These are phyloP conservation scores for Takifugu ocellatus DNA, from an alignment of 2,797 vertebrate species.

Conservation along the genomic window DNA sequence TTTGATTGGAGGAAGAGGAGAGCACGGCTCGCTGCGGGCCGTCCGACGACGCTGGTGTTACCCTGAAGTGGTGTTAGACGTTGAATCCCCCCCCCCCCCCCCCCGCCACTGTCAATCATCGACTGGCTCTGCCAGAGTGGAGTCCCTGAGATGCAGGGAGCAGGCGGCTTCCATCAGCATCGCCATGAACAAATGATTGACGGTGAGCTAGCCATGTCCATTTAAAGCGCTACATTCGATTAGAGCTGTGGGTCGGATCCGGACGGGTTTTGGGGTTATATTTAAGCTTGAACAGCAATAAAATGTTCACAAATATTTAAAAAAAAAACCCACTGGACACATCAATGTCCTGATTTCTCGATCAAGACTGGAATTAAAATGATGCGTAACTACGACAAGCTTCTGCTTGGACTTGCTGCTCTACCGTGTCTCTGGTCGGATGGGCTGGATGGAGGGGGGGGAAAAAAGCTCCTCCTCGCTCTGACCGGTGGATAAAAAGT, in stretches of 20 bases:
- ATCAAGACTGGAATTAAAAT: too few relatives aligned
- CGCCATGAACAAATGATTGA: constrained; percentile 52
- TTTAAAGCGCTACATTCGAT: constrained; percentile 2
- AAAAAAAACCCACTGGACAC: too few relatives aligned
- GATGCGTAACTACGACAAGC: too few relatives aligned
- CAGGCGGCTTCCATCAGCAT: constrained; percentile 48
- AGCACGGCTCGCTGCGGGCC: not conserved
- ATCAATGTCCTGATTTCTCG: too few relatives aligned
- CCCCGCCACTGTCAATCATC: constrained; percentile 37
- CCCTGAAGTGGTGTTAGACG: not conserved
- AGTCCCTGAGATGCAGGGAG: constrained; percentile 46
- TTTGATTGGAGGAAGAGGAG: constrained; percentile 50
- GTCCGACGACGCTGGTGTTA: constrained; percentile 3
- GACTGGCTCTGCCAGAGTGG: constrained; percentile 44
- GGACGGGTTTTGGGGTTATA: too few relatives aligned
- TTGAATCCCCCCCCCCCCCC: not conserved
- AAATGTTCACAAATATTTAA: too few relatives aligned
- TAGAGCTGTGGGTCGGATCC: not conserved
- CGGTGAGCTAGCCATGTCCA: constrained; percentile 10
- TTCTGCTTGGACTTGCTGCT: not conserved
- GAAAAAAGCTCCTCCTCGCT: constrained; percentile 6
- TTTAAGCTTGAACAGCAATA: too few relatives aligned
- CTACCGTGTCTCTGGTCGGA: not conserved
- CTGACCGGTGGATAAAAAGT: constrained; percentile 55
- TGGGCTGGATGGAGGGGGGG: not conserved